A percentile compares a stretch with the other conserved stretches of the same genome.
Evolutionary conservation across 2,888 invertebrate genomes (phyloP).

Genomic region (Lepidochrysops patricia): DNA sequence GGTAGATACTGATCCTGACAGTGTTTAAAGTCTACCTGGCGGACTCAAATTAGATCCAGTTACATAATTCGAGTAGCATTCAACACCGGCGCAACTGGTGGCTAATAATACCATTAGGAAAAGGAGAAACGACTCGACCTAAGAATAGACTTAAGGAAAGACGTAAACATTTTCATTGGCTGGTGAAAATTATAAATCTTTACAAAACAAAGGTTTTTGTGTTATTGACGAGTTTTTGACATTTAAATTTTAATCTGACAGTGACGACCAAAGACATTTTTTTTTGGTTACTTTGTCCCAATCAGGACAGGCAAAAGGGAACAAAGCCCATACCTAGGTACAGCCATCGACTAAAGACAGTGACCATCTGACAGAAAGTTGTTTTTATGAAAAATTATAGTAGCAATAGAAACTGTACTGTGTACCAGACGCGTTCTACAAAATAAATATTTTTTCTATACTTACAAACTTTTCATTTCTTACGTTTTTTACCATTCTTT

Average conservation of each 20-base stretch:
- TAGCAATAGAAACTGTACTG: no score
- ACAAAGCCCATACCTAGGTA: no score
- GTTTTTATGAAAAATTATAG: no score
- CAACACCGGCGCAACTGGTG: constrained; percentile 19
- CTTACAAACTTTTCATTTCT: no score
- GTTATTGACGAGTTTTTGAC: background rate
- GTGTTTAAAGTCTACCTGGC: background rate
- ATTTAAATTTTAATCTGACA: background rate
- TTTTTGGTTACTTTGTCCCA: no score
- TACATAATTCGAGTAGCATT: constrained; percentile 50
- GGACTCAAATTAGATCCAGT: constrained; percentile 29
- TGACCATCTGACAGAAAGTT: no score
- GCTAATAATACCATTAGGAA: constrained; percentile 36
- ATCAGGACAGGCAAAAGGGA: no score
- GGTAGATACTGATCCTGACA: constrained; percentile 25
- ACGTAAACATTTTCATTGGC: background rate
- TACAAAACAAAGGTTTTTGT: background rate
- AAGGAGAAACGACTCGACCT: constrained; percentile 50
- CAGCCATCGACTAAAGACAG: no score
- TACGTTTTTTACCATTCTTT: no score
- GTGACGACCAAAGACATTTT: background rate
- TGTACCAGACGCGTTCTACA: no score
- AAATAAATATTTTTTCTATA: no score
- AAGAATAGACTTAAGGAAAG: constrained; percentile 29
- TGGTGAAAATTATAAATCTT: background rate